Base-by-base conservation (phyloP, 1,140 invertebrate species). In the Pseudomyrmex gracilis region DNA sequence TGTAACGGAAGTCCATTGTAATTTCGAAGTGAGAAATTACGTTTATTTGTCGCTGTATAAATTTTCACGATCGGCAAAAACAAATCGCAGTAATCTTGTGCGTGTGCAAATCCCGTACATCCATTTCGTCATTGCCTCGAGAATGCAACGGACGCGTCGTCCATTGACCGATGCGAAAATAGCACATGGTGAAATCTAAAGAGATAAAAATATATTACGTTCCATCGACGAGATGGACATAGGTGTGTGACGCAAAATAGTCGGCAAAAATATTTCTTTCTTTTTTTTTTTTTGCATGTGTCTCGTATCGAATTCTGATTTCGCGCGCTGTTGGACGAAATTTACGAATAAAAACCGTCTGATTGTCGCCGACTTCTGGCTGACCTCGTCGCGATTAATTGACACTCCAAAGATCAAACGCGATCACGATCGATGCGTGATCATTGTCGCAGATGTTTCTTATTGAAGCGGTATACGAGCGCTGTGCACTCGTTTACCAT, bases 341-440 rank as follows among this genome's bases (percentile, higher is more conserved):
- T 47, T 47, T 0, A 10, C 15, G 1, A 3, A 24, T 9, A 13
- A 47, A 13, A 43, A 10, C 10, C 12, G n/a, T 12, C 13, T 4
- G 20, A 34, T 34, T 4, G 20, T 24, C n/a, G 61, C 34, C n/a
- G 34, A 20, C 10, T 22, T 84, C 20, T 47, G 64, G 0, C 10
- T 20, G 64, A 58, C 57, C 77, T 86, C 74, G 53, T 58, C 13
- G 47, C 10, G 10, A 82, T 73, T 87, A 86, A 83, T 86, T 60
- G 63, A 74, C 58, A 4, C 24, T 67, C n/a, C n/a, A 13, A 24
- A 24, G 24, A 43, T 22, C n/a, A 43, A 45, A 61, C 51, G 53
- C 51, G 10, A 13, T 43, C 34, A 64, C 10, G 9, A 64, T 45
- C 61, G 34, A 34, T 13, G 34, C 34, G 2, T 10, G 10, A 60